Evolutionary conservation across 2,113 vertebrate species (phyloP).

Genomic region (Corvus hawaiiensis): DNA sequence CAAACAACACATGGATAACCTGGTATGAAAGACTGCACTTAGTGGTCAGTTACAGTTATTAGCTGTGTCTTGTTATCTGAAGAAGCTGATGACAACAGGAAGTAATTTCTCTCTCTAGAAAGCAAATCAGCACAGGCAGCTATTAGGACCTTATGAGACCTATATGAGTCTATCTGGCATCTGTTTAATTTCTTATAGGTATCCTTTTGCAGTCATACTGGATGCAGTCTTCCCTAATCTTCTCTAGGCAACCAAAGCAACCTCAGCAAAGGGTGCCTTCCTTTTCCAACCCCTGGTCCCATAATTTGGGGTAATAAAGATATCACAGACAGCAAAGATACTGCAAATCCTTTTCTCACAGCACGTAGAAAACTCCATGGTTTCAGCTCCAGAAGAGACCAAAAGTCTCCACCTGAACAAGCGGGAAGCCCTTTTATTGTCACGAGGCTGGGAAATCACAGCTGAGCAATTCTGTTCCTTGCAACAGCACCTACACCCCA

Average conservation of each 20-base stretch:
- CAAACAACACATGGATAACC: background rate
- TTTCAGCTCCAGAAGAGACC: background rate
- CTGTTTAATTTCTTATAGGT: background rate
- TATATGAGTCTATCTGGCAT: background rate
- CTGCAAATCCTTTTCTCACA: background rate
- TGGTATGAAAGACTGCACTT: background rate
- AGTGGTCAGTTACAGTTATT: background rate
- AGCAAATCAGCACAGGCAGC: background rate
- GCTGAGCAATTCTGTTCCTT: background rate
- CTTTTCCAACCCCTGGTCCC: background rate
- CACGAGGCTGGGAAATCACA: background rate
- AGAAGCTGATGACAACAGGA: background rate
- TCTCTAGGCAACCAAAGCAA: background rate
- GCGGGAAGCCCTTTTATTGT: background rate
- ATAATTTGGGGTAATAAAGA: background rate
- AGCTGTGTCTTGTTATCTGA: background rate
- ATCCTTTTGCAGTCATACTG: background rate
- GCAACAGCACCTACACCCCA: background rate
- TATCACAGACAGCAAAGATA: background rate
- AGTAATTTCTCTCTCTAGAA: background rate
- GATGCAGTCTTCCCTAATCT: background rate
- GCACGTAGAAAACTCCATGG: background rate
- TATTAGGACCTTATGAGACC: background rate
- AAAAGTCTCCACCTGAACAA: rapidly evolving
- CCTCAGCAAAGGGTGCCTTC: background rate